phyloP scores from a whole-genome alignment of 1,140 invertebrate genomes.

The Cydia strobilella region DNA sequence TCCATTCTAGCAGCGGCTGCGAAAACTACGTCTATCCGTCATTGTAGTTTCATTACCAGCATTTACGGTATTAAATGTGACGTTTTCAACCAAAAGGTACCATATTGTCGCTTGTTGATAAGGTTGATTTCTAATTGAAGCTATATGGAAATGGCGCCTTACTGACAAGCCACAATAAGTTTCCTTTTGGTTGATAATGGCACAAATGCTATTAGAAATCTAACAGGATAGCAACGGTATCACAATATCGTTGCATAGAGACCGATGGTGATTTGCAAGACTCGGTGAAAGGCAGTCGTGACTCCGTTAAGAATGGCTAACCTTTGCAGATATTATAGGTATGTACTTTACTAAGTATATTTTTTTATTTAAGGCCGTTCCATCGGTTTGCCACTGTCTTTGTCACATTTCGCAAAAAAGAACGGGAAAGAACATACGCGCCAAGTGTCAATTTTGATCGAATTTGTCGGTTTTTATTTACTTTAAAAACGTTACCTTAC shows the following conservation, averaged over 20 bases:
- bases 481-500: too few species aligned
- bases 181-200: too few species aligned
- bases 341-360: neutral
- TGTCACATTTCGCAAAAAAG: too few species aligned
- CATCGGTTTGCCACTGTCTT: too few species aligned
- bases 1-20: neutral
- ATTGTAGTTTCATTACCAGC: neutral
- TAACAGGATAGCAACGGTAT: neutral
- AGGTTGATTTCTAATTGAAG: too few species aligned
- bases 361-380: neutral
- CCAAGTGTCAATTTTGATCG: too few species aligned
- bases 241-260: conserved; percentile 26
- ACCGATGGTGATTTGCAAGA: conserved; percentile 27
- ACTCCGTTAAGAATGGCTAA: conserved; percentile 5
- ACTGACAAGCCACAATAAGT: too few species aligned
- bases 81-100: too few species aligned
- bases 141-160: too few species aligned
- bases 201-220: conserved; percentile 15
- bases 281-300: conserved; percentile 30
- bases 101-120: too few species aligned
- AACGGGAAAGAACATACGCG: too few species aligned
- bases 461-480: too few species aligned
- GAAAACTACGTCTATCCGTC: neutral
- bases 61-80: neutral
- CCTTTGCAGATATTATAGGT: conserved; percentile 11